Conservation (phyloP, 2,113 vertebrate species). For the Calonectris borealis region DNA sequence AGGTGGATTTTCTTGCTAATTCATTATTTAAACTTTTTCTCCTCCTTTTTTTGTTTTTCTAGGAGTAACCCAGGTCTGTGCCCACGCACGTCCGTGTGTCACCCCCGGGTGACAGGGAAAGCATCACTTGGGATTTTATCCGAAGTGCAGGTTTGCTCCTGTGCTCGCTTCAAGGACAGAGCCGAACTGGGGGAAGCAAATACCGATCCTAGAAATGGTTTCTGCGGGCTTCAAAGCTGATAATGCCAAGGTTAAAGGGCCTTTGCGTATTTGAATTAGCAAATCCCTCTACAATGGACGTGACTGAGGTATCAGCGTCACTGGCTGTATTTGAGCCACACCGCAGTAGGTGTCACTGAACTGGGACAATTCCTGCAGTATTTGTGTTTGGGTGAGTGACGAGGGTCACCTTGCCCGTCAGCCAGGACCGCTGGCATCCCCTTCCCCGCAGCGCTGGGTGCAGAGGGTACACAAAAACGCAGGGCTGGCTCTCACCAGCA, state of each 20-base stretch:
- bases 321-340: neutral
- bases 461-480: neutral
- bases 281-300: neutral
- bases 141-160: neutral
- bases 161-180: neutral
- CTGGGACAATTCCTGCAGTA: neutral
- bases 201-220: neutral
- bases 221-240: neutral
- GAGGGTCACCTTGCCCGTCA: neutral
- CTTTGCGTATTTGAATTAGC: neutral
- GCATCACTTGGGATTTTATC: neutral
- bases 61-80: neutral
- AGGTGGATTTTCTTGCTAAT: neutral
- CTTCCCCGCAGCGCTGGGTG: neutral
- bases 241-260: neutral
- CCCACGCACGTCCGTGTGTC: neutral
- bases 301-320: neutral
- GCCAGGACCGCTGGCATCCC: neutral
- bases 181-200: neutral
- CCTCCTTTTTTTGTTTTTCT: neutral
- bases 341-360: neutral
- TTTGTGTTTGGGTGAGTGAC: neutral
- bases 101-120: rapidly evolving
- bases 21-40: neutral
- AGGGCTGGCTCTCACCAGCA: neutral